Conservation (phyloP, 2,888 invertebrate genomes). For the Pasiphila rectangulata region DNA sequence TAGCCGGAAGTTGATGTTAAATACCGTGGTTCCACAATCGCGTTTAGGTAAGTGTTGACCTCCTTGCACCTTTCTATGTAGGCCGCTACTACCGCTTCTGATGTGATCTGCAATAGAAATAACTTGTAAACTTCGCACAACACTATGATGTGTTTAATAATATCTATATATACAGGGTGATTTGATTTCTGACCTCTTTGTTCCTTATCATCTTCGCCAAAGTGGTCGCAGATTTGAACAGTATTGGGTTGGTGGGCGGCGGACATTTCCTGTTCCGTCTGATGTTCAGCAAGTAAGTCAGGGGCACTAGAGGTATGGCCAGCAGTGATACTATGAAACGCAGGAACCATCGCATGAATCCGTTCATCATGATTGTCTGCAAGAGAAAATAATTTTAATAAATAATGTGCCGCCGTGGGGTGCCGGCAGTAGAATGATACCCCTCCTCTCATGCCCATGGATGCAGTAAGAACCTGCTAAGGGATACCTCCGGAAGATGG, state of each 20-base stretch:
- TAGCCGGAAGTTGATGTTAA: too few relatives aligned
- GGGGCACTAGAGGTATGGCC: conserved; percentile 79
- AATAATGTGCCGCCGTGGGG: too few relatives aligned
- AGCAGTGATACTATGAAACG: conserved; percentile 81
- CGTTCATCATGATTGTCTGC: conserved; percentile 82
- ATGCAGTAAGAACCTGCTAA: too few relatives aligned
- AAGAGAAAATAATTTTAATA: conserved; percentile 41
- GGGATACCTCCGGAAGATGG: too few relatives aligned
- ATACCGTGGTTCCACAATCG: conserved; percentile 89
- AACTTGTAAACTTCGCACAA: background rate
- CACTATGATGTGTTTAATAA: too few relatives aligned
- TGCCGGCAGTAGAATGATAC: too few relatives aligned
- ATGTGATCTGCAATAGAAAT: conserved; percentile 81
- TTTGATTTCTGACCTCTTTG: conserved; percentile 79
- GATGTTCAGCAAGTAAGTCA: conserved; percentile 71
- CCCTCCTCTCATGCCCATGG: too few relatives aligned
- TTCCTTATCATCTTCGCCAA: conserved; percentile 86
- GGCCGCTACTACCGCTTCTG: conserved; percentile 85
- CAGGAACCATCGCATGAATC: conserved; percentile 76
- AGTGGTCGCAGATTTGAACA: conserved; percentile 85
- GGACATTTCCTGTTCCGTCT: conserved; percentile 82
- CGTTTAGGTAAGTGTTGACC: conserved; percentile 89
- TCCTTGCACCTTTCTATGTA: conserved; percentile 88
- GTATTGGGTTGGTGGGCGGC: conserved; percentile 83
- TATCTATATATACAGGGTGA: too few relatives aligned